A percentile compares a stretch with the other conserved stretches of the same genome.
Evolutionary conservation across 2,797 vertebrate species (phyloP).

Genomic region (Sibirionetta formosa): DNA sequence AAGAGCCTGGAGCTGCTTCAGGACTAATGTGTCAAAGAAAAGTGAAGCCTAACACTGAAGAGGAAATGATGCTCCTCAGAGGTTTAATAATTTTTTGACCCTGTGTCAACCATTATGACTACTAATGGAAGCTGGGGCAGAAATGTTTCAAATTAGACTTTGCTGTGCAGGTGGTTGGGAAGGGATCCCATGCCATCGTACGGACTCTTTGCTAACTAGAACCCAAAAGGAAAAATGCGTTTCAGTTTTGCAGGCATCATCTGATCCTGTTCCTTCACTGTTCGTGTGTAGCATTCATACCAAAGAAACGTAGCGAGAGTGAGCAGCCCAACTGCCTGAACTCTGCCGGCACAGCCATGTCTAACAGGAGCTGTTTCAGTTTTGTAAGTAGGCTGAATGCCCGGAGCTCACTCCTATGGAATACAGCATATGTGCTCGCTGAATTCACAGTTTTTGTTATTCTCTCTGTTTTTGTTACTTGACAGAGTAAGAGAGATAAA

Average conservation of each 20-base stretch:
- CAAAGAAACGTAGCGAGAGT: not conserved
- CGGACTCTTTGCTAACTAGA: not conserved
- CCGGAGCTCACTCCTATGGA: not conserved
- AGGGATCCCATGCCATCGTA: not conserved
- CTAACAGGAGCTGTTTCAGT: not conserved
- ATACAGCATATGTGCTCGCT: fast-evolving
- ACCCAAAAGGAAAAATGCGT: slow-evolving; percentile 15
- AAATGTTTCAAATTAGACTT: slow-evolving; percentile 64
- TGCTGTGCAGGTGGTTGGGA: slow-evolving; percentile 45
- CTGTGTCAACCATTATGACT: slow-evolving; percentile 75
- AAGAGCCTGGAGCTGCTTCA: slow-evolving; percentile 77
- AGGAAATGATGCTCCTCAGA: slow-evolving; percentile 79
- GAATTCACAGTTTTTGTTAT: not conserved
- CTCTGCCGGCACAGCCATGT: not conserved
- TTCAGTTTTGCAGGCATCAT: not conserved
- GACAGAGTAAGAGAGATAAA: not conserved
- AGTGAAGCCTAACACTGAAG: slow-evolving; percentile 72
- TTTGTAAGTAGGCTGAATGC: not conserved
- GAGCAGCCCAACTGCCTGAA: not conserved
- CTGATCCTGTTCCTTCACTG: not conserved
- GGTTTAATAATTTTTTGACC: slow-evolving; percentile 83
- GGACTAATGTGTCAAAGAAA: slow-evolving; percentile 80
- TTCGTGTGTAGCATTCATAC: fast-evolving
- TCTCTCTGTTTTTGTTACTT: not conserved
- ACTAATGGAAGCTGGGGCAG: slow-evolving; percentile 64